phyloP scores from a whole-genome alignment of 2,113 vertebrate genomes.

The Crotalus horridus region DNA sequence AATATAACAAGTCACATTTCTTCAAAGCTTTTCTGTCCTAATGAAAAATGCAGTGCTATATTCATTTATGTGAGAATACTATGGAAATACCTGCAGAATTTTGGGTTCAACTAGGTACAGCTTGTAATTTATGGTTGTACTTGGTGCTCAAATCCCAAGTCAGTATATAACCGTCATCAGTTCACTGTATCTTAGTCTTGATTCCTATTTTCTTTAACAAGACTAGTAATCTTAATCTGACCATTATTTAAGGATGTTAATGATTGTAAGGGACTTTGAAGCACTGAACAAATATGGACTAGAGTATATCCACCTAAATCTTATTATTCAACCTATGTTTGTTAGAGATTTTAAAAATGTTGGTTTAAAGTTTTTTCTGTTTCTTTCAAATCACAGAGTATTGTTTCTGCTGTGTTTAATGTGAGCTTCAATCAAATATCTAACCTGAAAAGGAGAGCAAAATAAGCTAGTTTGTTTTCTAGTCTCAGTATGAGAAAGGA shows the following conservation, averaged over 20 bases:
- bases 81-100: neutral
- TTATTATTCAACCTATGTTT: constrained; percentile 2
- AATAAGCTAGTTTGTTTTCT: neutral
- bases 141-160: neutral
- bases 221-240: neutral
- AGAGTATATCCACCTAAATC: neutral
- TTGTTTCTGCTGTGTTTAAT: constrained; percentile 26
- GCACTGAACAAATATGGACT: neutral
- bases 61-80: neutral
- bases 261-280: constrained; percentile 6
- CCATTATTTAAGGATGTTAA: neutral
- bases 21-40: neutral
- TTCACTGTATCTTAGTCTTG: neutral
- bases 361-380: neutral
- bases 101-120: neutral
- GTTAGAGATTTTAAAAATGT: neutral
- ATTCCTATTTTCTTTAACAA: neutral
- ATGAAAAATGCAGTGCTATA: neutral
- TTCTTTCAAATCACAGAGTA: neutral
- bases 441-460: neutral
- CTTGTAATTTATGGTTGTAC: neutral
- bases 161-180: neutral
- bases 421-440: constrained; percentile 16
- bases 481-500: constrained; percentile 24
- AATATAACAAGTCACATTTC: neutral